Base-by-base conservation (phyloP, 2,888 invertebrate species). In the Drosophila falleni region DNA sequence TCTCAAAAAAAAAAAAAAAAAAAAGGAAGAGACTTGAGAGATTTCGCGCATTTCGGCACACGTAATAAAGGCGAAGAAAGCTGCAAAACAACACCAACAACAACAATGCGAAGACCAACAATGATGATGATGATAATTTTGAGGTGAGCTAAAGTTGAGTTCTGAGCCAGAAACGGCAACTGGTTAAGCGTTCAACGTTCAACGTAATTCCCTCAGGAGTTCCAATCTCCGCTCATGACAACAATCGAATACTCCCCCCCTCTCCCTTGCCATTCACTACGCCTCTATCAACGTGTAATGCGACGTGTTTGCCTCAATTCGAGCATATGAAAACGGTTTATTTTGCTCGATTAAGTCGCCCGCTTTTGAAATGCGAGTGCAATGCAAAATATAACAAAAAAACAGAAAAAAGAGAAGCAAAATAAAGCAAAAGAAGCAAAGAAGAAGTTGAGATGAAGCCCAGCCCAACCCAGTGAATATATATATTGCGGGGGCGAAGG, bases 301-400 rank as follows among this genome's bases (percentile, higher is more conserved):
- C 87, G 80, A 83, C 74, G 87, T 80, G 86, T 90, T 89, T 80
- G 87, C 83, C 83, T 83, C 83, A 85, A 90, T 82, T 90, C 90
- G 78, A 87, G 91, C 89, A 85, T 82, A 87, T 84, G 79, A 85
- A 86, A 91, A 90, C 81, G 91, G 89, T 91, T 91, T 91, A 91
- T 91, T 90, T 91, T 91, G 91, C 91, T 91, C 91, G 91, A 91
- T 91, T 91, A 91, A 91, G 87, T 90, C 80, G 80, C 81, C 59
- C 62, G 76, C 79, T 90, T 84, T 82, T 83, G 83, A 80, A 88
- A 78, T 78, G 78, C 75, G 84, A 84, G 51, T 72, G 67, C 66
- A 42, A 47, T 61, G 59, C 56, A 42, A 59, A 61, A 62, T 64
- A 41, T 31, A 35, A 13, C 56, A 58, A 69, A 41, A 31, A 11